These are phyloP conservation scores for Centruroides sculpturatus DNA, from an alignment of 1,140 invertebrate genomes.

Conservation along the genomic window DNA sequence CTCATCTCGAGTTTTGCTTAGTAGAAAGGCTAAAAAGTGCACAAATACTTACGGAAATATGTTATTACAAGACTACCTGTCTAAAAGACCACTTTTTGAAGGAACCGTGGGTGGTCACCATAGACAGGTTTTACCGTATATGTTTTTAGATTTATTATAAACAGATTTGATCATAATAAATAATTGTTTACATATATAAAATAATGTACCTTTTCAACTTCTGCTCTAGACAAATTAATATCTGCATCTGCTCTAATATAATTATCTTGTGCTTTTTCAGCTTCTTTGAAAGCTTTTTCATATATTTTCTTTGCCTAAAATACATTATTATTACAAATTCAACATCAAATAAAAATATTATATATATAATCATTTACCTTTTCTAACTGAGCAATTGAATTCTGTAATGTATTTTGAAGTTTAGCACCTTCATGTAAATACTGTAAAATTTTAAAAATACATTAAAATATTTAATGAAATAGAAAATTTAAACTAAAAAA, in stretches of 20 bases:
- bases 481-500: neutral
- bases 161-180: too few relatives aligned
- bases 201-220: conserved; percentile 61
- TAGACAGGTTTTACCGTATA: too few relatives aligned
- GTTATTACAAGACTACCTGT: too few relatives aligned
- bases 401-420: conserved; percentile 57
- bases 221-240: conserved; percentile 80
- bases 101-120: too few relatives aligned
- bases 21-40: too few relatives aligned
- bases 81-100: too few relatives aligned
- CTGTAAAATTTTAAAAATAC: conserved; percentile 18
- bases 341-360: too few relatives aligned
- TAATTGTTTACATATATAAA: neutral
- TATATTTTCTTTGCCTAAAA: conserved; percentile 64
- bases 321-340: neutral
- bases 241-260: conserved; percentile 89
- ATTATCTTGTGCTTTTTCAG: conserved; percentile 79
- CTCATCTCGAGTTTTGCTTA: too few relatives aligned
- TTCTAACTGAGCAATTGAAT: conserved; percentile 61
- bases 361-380: conserved; percentile 55
- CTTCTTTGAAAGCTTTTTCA: conserved; percentile 78
- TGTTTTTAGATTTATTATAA: too few relatives aligned
- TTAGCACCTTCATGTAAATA: conserved; percentile 63
- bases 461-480: neutral
- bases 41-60: too few relatives aligned